These are phyloP conservation scores for Cosmia trapezina DNA, from an alignment of 2,888 invertebrate species.

Conservation along the genomic window DNA sequence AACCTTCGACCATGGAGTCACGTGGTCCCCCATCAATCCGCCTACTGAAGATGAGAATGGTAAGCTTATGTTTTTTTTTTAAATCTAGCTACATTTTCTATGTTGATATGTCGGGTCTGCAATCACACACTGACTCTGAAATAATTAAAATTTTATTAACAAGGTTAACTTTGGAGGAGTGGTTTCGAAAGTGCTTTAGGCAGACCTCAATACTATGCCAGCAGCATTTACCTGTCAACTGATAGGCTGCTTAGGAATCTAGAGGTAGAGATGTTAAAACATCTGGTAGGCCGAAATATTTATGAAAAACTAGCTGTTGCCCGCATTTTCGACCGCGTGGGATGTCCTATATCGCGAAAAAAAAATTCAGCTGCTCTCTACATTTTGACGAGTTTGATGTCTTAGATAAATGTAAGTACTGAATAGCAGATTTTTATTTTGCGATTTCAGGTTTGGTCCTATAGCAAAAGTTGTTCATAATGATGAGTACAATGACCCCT, in stretches of 20 bases:
- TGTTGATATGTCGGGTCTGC: too few species aligned
- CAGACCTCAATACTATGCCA: background rate
- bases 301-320: background rate
- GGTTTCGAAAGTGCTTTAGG: background rate
- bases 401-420: too few species aligned
- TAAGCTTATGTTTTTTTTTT: slow-evolving; percentile 57
- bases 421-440: too few species aligned
- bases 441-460: too few species aligned
- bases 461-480: too few species aligned
- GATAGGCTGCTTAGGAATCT: too few species aligned
- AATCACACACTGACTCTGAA: background rate
- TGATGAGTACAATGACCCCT: too few species aligned
- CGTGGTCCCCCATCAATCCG: slow-evolving; percentile 94
- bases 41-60: slow-evolving; percentile 92
- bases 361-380: too few species aligned
- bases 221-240: background rate
- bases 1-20: slow-evolving; percentile 96
- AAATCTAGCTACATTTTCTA: background rate
- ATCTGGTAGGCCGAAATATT: too few species aligned
- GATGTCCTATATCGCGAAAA: too few species aligned
- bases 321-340: too few species aligned
- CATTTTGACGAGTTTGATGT: too few species aligned
- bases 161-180: background rate
- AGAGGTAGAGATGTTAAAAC: background rate
- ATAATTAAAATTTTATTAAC: background rate